Base-by-base conservation (phyloP, 1,140 invertebrate genomes). In the Thaumatotibia leucotreta region DNA sequence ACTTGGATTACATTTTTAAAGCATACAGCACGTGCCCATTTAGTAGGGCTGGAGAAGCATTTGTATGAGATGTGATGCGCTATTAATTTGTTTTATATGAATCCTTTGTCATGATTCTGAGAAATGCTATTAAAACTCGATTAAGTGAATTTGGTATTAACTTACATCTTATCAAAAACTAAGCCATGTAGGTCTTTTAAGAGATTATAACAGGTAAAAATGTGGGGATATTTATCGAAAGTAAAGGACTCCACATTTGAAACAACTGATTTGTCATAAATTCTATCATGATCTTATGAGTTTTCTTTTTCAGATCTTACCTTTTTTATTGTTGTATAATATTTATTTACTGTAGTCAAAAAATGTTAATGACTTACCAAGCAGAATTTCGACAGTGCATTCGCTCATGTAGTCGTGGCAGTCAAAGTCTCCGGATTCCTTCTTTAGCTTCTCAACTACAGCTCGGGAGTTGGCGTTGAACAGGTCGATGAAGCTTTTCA, bases 401-500 rank as follows among this genome's bases (percentile, higher is more conserved):
- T 96, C 95, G 74, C 95, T 96, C 95, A 96, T 96, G 89, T 96
- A 96, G 80, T 96, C 94, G 75, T 96, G 96, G 75, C 93, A 94
- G 79, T 96, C 95, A 82, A 96, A 96, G 29, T 92, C 92, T 54
- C 92, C 92, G 33, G 88, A 84, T 88, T 96, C 95, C 69, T 94
- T 94, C 79, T 93, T 92, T 70, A 93, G 82, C 72, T 92, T 93
- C 67, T 95, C 92, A 3, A 95, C 94, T 4, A 96, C 94, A 49
- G 93, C 93, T 29, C 92, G 91, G 10, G 95, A 95, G 87, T 96
- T 96, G 58, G 94, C 94, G 77, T 96, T 96, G 89, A 96, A 96
- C 17, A 96, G 91, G 74, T 96, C 95, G 73, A 96, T 95, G 91
- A 96, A 96, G 73, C 94, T 95, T 89, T 96, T 96, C 67, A 96